Conservation (phyloP, 2,888 invertebrate genomes). For the Hirtodrosophila trivittata region DNA sequence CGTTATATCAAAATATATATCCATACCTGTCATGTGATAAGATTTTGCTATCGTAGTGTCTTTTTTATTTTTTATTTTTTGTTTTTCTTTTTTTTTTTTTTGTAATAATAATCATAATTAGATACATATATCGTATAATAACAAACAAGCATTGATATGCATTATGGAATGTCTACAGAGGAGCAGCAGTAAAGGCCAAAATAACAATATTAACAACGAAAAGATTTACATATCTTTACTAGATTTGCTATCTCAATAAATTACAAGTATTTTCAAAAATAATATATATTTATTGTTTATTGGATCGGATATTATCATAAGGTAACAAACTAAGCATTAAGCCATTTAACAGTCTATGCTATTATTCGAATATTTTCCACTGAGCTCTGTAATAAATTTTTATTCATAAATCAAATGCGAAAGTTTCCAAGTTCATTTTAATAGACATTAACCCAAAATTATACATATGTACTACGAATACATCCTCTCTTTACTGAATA, state of each 20-base stretch:
- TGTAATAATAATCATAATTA: constrained; percentile 11
- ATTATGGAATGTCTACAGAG: constrained; percentile 25
- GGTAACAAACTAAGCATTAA: background rate
- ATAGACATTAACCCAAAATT: no score
- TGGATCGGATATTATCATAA: no score
- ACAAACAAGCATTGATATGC: constrained; percentile 3
- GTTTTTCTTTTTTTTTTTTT: constrained; percentile 26
- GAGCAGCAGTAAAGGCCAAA: constrained; percentile 45
- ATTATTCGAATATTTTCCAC: no score
- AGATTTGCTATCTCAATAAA: constrained; percentile 57
- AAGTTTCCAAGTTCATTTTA: no score
- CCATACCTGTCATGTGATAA: constrained; percentile 54
- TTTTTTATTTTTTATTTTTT: background rate
- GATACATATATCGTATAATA: constrained; percentile 19
- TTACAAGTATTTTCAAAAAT: constrained; percentile 36
- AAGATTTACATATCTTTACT: constrained; percentile 11
- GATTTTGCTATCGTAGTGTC: constrained; percentile 24
- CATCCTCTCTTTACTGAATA: no score
- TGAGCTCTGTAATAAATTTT: no score
- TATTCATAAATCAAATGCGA: no score
- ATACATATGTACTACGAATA: no score
- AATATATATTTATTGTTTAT: background rate
- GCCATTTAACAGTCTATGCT: no score
- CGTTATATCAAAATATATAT: constrained; percentile 29
- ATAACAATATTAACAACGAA: constrained; percentile 34